Percentiles rank a stretch among this genome's conserved stretches.
Conservation (phyloP, 2,797 vertebrate species). For the Peromyscus nudipes region DNA sequence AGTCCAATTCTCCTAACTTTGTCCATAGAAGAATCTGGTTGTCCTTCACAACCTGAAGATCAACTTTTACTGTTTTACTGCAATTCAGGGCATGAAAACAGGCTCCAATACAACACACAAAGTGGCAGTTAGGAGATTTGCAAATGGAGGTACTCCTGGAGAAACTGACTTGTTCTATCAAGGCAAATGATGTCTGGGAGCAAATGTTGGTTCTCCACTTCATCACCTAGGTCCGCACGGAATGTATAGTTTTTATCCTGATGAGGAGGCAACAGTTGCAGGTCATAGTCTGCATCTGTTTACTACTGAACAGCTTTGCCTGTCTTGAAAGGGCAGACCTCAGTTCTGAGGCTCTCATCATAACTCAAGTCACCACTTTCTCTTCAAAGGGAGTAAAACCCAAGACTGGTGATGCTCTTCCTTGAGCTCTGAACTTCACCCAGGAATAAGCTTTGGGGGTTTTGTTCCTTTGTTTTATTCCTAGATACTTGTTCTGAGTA, state of each 20-base stretch:
- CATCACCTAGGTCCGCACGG: not conserved
- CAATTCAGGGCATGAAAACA: not conserved
- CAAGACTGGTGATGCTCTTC: not conserved
- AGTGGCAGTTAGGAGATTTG: not conserved
- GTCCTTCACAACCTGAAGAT: not conserved
- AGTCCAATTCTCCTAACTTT: not conserved
- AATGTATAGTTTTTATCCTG: not conserved
- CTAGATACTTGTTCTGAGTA: not conserved
- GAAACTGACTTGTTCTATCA: not conserved
- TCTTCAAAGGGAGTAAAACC: not conserved
- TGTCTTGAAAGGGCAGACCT: not conserved
- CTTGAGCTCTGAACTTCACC: not conserved
- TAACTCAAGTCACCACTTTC: not conserved
- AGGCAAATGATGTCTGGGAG: not conserved
- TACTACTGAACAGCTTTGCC: not conserved
- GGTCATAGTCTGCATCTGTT: not conserved
- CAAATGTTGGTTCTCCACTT: not conserved
- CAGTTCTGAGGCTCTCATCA: not conserved
- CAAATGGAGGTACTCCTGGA: not conserved
- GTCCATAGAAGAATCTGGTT: not conserved
- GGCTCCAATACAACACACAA: not conserved
- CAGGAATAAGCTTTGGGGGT: not conserved
- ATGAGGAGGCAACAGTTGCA: not conserved
- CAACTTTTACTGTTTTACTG: not conserved
- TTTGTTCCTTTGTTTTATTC: not conserved